phyloP scores from a whole-genome alignment of 1,140 invertebrate species.

The silkworm (Bombyx mori) region DNA sequence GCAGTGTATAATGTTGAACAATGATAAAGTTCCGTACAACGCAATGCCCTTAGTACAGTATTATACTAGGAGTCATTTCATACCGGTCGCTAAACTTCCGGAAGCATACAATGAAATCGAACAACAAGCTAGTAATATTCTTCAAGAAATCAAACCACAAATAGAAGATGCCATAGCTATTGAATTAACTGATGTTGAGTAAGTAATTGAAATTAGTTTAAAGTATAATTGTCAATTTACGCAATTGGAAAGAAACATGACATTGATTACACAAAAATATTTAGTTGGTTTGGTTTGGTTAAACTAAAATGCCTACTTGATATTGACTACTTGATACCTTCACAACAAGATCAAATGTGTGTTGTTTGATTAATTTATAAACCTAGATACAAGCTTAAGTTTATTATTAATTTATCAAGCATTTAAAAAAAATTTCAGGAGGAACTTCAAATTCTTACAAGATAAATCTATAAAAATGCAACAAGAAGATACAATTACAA shows the following conservation, averaged over 20 bases:
- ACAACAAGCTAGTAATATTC: slow-evolving; percentile 56
- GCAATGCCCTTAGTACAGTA: slow-evolving; percentile 77
- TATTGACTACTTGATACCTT: too few species aligned
- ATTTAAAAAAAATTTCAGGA: slow-evolving; percentile 26
- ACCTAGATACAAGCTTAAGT: neutral
- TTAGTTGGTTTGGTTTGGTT: too few species aligned
- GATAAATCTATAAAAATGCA: slow-evolving; percentile 38
- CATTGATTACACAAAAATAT: too few species aligned
- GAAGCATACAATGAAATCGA: slow-evolving; percentile 68
- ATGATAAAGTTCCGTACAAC: slow-evolving; percentile 77
- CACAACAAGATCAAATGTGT: too few species aligned
- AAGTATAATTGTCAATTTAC: neutral
- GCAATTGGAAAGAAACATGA: too few species aligned
- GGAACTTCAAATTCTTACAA: slow-evolving; percentile 18
- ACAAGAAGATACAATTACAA: slow-evolving; percentile 59
- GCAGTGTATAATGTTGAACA: slow-evolving; percentile 74
- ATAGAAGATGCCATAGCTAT: slow-evolving; percentile 75
- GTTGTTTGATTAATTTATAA: neutral
- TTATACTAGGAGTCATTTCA: slow-evolving; percentile 79
- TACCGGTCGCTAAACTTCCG: slow-evolving; percentile 69
- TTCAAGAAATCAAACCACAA: slow-evolving; percentile 65
- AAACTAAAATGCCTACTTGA: too few species aligned
- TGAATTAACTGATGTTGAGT: slow-evolving; percentile 72
- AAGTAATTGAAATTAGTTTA: slow-evolving; percentile 27
- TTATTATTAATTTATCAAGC: neutral